phyloP scores from a whole-genome alignment of 2,113 vertebrate genomes.

The Herpetotheres cachinnans region DNA sequence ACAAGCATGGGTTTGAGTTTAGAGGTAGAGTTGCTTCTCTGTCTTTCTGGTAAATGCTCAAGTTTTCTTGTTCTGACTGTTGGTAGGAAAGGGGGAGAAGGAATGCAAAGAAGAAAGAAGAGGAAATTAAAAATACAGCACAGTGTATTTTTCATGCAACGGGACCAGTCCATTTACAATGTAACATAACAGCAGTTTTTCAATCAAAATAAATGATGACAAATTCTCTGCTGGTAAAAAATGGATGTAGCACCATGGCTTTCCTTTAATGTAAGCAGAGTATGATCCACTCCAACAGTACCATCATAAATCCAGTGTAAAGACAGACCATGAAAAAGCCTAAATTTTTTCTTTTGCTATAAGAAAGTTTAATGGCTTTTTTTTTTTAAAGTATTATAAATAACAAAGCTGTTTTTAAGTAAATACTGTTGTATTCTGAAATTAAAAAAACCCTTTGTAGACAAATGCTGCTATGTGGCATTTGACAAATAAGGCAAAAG shows the following conservation, averaged over 20 bases:
- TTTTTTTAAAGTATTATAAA: background rate
- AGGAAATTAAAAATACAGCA: slow-evolving; percentile 38
- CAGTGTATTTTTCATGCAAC: background rate
- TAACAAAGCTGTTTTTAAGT: background rate
- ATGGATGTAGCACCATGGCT: background rate
- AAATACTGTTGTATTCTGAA: background rate
- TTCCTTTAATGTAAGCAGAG: background rate
- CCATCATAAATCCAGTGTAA: background rate
- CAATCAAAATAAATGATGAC: slow-evolving; percentile 20
- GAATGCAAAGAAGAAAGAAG: background rate
- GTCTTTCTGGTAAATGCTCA: slow-evolving; percentile 13
- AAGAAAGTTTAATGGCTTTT: background rate
- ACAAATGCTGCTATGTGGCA: background rate
- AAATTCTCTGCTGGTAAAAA: slow-evolving; percentile 34
- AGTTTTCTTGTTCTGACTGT: background rate
- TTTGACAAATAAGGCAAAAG: background rate
- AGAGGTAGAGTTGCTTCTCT: background rate
- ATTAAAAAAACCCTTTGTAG: background rate
- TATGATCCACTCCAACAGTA: background rate
- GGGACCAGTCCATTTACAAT: background rate
- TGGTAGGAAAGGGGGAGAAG: background rate
- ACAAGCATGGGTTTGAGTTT: background rate
- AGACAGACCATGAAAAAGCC: background rate
- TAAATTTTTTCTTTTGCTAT: background rate
- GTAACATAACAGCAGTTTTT: background rate